These are phyloP conservation scores for Chionoecetes opilio DNA, from an alignment of 1,140 invertebrate genomes.

Conservation along the genomic window DNA sequence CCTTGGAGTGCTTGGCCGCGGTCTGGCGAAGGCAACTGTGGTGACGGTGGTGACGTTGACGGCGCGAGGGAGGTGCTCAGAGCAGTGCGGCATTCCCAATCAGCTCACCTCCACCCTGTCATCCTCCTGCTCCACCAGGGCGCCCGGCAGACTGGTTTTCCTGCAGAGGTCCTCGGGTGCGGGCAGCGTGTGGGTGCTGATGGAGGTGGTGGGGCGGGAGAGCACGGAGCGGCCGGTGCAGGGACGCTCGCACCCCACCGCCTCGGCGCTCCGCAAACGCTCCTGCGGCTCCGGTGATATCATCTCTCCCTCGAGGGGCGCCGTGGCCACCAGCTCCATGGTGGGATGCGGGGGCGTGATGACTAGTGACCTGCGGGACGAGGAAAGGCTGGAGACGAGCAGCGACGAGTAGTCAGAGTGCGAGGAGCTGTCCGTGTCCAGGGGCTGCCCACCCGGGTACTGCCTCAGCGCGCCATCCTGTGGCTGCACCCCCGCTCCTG, in stretches of 20 bases:
- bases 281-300: background rate
- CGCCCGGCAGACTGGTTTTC: slow-evolving; percentile 68
- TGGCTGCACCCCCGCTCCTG: background rate
- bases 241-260: slow-evolving; percentile 1
- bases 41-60: too few relatives aligned
- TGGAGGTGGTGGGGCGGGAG: slow-evolving; percentile 69
- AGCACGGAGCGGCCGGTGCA: slow-evolving; percentile 62
- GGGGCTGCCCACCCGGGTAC: background rate
- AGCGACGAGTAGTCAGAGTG: slow-evolving; percentile 69
- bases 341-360: background rate
- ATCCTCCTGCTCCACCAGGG: slow-evolving; percentile 46
- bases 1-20: too few relatives aligned
- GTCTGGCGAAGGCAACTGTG: too few relatives aligned
- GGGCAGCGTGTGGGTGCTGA: slow-evolving; percentile 60
- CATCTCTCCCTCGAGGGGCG: background rate
- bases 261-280: background rate
- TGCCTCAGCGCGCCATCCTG: background rate
- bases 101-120: background rate
- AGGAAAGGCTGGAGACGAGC: slow-evolving; percentile 6
- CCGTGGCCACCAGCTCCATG: background rate
- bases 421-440: background rate
- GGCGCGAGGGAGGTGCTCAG: too few relatives aligned
- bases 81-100: too few relatives aligned
- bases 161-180: slow-evolving; percentile 23
- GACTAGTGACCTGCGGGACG: background rate